These are phyloP conservation scores for Lagodon rhomboides DNA, from an alignment of 2,797 vertebrate species.

Conservation along the genomic window DNA sequence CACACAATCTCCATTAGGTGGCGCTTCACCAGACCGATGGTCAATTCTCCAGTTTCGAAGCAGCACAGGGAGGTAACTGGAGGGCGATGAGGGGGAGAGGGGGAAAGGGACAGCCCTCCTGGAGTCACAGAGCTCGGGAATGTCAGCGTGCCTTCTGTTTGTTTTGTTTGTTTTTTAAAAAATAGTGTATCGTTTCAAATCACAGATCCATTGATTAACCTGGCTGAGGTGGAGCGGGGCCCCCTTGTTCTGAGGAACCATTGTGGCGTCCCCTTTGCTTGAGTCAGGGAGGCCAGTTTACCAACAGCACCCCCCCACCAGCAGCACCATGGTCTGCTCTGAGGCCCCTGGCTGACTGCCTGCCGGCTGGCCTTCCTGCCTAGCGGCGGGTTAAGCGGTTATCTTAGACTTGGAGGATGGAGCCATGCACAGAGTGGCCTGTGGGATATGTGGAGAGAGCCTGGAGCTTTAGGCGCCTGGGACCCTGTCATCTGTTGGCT, in stretches of 20 bases:
- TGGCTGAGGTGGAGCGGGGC: constrained; percentile 86
- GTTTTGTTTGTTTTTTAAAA: constrained; percentile 58
- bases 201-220: constrained; percentile 81
- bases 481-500: constrained; percentile 99
- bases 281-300: constrained; percentile 68
- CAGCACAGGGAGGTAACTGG: constrained; percentile 72
- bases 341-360: constrained; percentile 63
- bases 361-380: constrained; percentile 79
- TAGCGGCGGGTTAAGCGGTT: constrained; percentile 86
- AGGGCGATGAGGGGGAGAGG: constrained; percentile 27
- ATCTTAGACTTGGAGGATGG: constrained; percentile 88
- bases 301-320: constrained; percentile 56
- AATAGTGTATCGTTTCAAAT: constrained; percentile 81
- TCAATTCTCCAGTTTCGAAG: constrained; percentile 70
- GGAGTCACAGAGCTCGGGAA: constrained; percentile 80
- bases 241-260: constrained; percentile 56
- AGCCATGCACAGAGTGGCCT: constrained; percentile 91
- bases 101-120: constrained; percentile 57
- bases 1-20: constrained; percentile 55
- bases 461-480: constrained; percentile 76
- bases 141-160: constrained; percentile 84
- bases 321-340: constrained; percentile 68
- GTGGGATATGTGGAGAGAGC: constrained; percentile 79
- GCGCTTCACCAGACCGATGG: constrained; percentile 58
- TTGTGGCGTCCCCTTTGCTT: constrained; percentile 59